Evolutionary conservation across 2,888 invertebrate genomes (phyloP), one percentile per base, ranked within the genome.

Genomic region (Nomada fucata): DNA sequence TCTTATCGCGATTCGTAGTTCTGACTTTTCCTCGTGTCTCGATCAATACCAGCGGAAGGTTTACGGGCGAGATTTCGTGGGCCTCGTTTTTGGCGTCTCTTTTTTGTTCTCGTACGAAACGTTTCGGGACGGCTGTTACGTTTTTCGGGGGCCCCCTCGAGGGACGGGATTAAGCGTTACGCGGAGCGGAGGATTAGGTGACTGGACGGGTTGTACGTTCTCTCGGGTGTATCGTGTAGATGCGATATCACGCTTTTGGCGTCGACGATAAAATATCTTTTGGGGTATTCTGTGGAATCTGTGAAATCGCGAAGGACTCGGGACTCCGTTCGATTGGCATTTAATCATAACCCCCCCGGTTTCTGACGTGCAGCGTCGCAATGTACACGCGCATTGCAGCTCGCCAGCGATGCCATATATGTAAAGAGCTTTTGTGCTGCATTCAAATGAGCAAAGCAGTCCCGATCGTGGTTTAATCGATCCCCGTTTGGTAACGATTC

Each of bases 351-450:
- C 59, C 71, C 70, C 70, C 60, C 23, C 71, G 71, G 67, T 82
- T 82, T 23, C 63, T 77, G 83, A 82, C 78, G 82, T 82, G 74
- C 61, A 65, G 67, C 68, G 78, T 78, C 82, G 83, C 82, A 79
- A 82, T 68, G 55, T 83, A 68, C 61, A 78, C 83, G 83, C 83
- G 75, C 75, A 76, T 72, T 83, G 83, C 83, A 79, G 83, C 20
- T 79, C 36, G n/a, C 23, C 36, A 26, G 23, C 50, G 73, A 15
- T 76, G 76, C 47, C 79, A 57, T 76, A 60, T 72, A 76, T 71
- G 85, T 82, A 44, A 79, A 73, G 79, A 73, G 57, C 65, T 71
- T 59, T 42, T 55, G 68, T 71, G 60, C 71, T 78, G 60, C 71
- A 60, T 83, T 83, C 68, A 2, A 68, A 55, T 23, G 52, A 55